These are phyloP conservation scores for Dreissena rostriformis DNA, from an alignment of 1,140 invertebrate species.

Conservation along the genomic window DNA sequence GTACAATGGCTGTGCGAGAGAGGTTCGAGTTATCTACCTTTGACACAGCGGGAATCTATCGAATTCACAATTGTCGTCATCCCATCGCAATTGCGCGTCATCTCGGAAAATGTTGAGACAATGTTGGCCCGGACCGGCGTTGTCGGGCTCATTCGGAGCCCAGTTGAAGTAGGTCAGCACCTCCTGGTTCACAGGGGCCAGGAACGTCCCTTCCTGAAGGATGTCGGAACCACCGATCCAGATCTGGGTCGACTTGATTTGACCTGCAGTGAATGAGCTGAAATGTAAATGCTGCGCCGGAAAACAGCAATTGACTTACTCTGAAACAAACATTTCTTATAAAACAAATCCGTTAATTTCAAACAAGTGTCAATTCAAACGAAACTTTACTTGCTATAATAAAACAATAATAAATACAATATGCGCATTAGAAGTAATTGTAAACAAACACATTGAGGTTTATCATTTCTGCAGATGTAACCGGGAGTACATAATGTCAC, in stretches of 20 bases:
- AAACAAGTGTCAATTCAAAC: not conserved
- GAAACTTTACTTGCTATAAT: no score
- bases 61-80: slow-evolving; percentile 35
- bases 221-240: slow-evolving; percentile 49
- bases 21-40: not conserved
- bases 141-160: slow-evolving; percentile 36
- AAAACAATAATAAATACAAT: not conserved
- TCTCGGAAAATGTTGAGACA: slow-evolving; percentile 35
- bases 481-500: no score
- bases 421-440: not conserved
- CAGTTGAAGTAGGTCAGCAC: slow-evolving; percentile 42
- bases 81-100: slow-evolving; percentile 12
- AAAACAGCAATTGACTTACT: no score
- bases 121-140: slow-evolving; percentile 31
- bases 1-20: no score
- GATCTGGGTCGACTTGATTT: slow-evolving; percentile 25
- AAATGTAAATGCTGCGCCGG: not conserved
- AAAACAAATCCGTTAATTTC: not conserved
- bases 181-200: slow-evolving; percentile 6
- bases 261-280: slow-evolving; percentile 2
- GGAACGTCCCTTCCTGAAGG: slow-evolving; percentile 30
- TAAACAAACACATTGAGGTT: no score
- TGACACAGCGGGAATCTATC: slow-evolving; percentile 33
- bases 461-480: no score
- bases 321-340: no score